A percentile compares a stretch with the other conserved stretches of the same genome.
Evolutionary conservation across 2,888 invertebrate genomes (phyloP).

Genomic region (Drosophila vallismaia): DNA sequence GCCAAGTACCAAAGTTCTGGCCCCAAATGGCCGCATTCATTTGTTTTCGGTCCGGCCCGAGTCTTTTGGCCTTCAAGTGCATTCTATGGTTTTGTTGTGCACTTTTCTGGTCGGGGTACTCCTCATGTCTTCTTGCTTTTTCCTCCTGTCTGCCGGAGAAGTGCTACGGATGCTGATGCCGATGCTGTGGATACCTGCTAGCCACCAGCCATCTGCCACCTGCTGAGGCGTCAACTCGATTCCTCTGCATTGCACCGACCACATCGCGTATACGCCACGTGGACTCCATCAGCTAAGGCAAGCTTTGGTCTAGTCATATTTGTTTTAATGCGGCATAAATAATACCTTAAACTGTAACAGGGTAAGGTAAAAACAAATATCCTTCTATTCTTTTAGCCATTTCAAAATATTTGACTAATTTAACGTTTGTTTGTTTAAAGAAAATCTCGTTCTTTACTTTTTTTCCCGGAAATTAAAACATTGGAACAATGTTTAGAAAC

Average conservation of each 20-base stretch:
- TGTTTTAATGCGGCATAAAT: too few species aligned
- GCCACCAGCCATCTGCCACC: slow-evolving; percentile 21
- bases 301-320: too few species aligned
- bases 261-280: slow-evolving; percentile 59
- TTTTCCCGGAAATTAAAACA: background rate
- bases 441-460: background rate
- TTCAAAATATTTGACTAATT: background rate
- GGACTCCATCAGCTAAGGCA: slow-evolving; percentile 38
- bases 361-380: background rate
- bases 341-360: background rate
- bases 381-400: slow-evolving; percentile 3
- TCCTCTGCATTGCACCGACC: slow-evolving; percentile 23
- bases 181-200: background rate
- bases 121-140: background rate
- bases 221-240: slow-evolving; percentile 42
- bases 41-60: slow-evolving; percentile 35
- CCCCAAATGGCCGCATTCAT: slow-evolving; percentile 19
- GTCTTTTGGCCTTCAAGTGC: slow-evolving; percentile 56
- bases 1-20: slow-evolving; percentile 61
- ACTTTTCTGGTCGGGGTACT: slow-evolving; percentile 53
- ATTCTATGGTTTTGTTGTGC: slow-evolving; percentile 69
- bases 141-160: background rate
- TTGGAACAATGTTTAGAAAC: background rate
- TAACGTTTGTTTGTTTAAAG: background rate
- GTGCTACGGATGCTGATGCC: slow-evolving; percentile 45